A percentile compares a stretch with the other conserved stretches of the same genome.
Evolutionary conservation across 2,888 invertebrate species (phyloP).

Genomic region (Papilio demoleus): DNA sequence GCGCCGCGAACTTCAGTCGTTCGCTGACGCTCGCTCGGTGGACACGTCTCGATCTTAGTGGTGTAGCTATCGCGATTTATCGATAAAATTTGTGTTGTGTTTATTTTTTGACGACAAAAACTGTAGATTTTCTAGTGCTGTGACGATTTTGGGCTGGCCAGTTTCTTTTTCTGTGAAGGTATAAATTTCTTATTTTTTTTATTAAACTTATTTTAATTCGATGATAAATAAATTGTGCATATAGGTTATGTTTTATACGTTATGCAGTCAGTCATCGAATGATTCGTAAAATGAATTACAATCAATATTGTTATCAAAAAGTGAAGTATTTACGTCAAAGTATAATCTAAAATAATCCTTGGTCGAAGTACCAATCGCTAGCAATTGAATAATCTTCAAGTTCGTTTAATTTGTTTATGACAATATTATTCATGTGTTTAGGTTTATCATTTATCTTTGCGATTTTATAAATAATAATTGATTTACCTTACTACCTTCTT

Average conservation of each 20-base stretch:
- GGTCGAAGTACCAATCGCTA: constrained; percentile 33
- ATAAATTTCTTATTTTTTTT: constrained; percentile 20
- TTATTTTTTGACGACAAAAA: constrained; percentile 47
- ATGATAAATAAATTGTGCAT: constrained; percentile 4
- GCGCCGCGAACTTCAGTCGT: constrained; percentile 54
- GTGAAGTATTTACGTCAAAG: constrained; percentile 39
- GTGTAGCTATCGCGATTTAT: constrained; percentile 55
- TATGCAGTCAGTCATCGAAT: not conserved
- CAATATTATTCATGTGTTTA: constrained; percentile 14
- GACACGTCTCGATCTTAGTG: constrained; percentile 52
- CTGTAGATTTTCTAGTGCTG: constrained; percentile 61
- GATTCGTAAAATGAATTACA: constrained; percentile 7
- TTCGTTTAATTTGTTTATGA: constrained; percentile 17
- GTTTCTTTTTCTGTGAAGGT: constrained; percentile 45
- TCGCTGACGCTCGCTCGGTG: constrained; percentile 53
- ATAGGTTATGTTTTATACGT: constrained; percentile 9
- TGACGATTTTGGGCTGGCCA: constrained; percentile 59
- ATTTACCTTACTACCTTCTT: not conserved
- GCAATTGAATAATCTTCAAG: constrained; percentile 28
- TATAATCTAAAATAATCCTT: constrained; percentile 40
- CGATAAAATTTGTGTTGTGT: constrained; percentile 60
- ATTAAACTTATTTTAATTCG: constrained; percentile 4
- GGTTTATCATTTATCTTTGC: not conserved
- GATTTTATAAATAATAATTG: not conserved
- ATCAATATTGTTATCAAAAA: constrained; percentile 30